Evolutionary conservation across 1,140 invertebrate species (phyloP).

Genomic region (Triops longicaudatus): DNA sequence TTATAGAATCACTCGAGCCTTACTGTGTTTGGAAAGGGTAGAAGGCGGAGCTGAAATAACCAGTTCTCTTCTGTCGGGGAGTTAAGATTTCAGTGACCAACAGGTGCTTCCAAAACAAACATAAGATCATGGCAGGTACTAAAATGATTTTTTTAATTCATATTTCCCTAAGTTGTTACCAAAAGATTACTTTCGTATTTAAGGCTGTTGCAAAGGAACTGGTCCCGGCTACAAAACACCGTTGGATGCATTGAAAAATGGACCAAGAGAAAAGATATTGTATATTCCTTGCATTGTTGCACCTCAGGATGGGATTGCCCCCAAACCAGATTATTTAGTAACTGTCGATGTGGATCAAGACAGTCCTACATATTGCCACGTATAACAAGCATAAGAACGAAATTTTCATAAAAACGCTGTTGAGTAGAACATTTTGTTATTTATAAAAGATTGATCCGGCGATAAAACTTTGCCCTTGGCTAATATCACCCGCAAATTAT

Average conservation of each 20-base stretch:
- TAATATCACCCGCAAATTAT: too few relatives aligned
- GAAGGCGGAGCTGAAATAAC: neutral
- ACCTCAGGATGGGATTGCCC: conserved; percentile 42
- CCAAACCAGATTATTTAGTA: conserved; percentile 74
- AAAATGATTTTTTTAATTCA: neutral
- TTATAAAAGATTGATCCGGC: too few relatives aligned
- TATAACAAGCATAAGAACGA: conserved; percentile 43
- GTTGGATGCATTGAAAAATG: conserved; percentile 64
- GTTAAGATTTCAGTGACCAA: neutral
- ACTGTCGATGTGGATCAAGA: conserved; percentile 84
- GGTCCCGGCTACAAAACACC: conserved; percentile 46
- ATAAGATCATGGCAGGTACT: neutral
- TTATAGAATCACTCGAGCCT: too few relatives aligned
- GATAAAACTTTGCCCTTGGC: too few relatives aligned
- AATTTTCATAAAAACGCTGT: too few relatives aligned
- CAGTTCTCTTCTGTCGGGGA: neutral
- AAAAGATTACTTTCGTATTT: too few relatives aligned
- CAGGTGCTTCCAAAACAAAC: neutral
- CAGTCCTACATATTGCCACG: conserved; percentile 77
- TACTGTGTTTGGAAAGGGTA: neutral
- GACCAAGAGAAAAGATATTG: conserved; percentile 70
- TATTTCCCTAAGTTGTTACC: too few relatives aligned
- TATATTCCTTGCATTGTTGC: conserved; percentile 81
- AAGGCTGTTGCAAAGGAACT: conserved; percentile 4
- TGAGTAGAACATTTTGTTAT: too few relatives aligned